Conservation (phyloP, 2,113 vertebrate genomes). For the Chitala chitala region DNA sequence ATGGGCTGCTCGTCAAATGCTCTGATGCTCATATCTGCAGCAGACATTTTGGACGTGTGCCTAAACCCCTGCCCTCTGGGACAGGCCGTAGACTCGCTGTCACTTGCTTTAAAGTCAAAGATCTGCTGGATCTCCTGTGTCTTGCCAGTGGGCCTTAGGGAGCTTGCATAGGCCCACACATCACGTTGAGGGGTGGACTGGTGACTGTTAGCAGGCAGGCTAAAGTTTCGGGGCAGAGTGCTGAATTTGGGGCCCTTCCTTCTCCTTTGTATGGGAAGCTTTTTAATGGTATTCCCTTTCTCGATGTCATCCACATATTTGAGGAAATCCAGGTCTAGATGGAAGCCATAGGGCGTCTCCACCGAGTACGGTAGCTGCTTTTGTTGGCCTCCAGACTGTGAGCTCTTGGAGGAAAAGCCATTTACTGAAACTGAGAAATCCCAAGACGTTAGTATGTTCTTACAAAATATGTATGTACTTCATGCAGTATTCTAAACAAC, state of each 20-base stretch:
- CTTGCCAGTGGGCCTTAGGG: conserved; percentile 57
- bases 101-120: conserved; percentile 29
- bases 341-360: conserved; percentile 92
- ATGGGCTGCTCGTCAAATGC: conserved; percentile 57
- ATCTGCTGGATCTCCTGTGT: conserved; percentile 57
- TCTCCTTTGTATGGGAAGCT: conserved; percentile 79
- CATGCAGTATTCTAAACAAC: neutral
- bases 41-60: conserved; percentile 47
- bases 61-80: conserved; percentile 25
- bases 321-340: conserved; percentile 88
- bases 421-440: conserved; percentile 57
- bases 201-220: conserved; percentile 68
- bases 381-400: conserved; percentile 60
- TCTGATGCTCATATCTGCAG: conserved; percentile 56
- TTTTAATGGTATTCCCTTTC: conserved; percentile 90
- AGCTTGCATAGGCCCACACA: conserved; percentile 65
- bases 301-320: conserved; percentile 98
- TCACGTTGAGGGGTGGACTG: conserved; percentile 49
- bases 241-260: conserved; percentile 77
- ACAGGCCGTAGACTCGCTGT: conserved; percentile 33
- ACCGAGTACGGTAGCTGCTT: conserved; percentile 78
- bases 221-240: conserved; percentile 85
- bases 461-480: neutral
- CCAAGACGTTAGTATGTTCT: neutral
- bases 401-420: conserved; percentile 47